Percentiles rank a stretch among this genome's conserved stretches.
These are phyloP conservation scores for Phalanger gymnotis DNA, from an alignment of 2,797 vertebrate genomes.

Conservation along the genomic window DNA sequence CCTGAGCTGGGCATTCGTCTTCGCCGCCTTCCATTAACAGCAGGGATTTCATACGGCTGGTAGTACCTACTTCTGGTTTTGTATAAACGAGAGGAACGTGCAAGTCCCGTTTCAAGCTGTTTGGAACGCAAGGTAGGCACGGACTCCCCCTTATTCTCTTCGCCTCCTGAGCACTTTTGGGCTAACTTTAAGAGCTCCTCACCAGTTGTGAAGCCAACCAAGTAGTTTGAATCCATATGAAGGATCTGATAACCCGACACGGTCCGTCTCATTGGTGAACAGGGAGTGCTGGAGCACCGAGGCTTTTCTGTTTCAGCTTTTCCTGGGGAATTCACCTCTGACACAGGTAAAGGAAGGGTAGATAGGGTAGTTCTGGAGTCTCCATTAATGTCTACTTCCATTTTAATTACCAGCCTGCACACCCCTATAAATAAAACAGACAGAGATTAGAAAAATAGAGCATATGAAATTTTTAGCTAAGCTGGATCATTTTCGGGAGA, in stretches of 20 bases:
- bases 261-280: conserved; percentile 93
- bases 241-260: conserved; percentile 96
- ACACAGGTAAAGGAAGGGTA: conserved; percentile 86
- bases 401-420: conserved; percentile 85
- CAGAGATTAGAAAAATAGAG: conserved; percentile 59
- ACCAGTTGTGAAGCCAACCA: conserved; percentile 96
- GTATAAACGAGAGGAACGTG: conserved; percentile 90
- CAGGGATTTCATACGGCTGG: conserved; percentile 96
- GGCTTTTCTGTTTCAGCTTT: conserved; percentile 91
- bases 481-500: neutral
- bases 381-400: conserved; percentile 95
- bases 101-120: conserved; percentile 88
- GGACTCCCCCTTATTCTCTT: conserved; percentile 87
- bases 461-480: neutral
- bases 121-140: conserved; percentile 83
- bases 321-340: conserved; percentile 86
- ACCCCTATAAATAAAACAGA: conserved; percentile 83
- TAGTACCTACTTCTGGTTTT: conserved; percentile 94
- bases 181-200: conserved; percentile 96
- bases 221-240: conserved; percentile 97
- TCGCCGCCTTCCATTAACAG: conserved; percentile 91
- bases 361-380: conserved; percentile 89
- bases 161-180: conserved; percentile 89
- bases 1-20: conserved; percentile 96
- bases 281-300: conserved; percentile 96